Percentiles rank a stretch among this genome's conserved stretches.
Evolutionary conservation across 2,888 invertebrate species (phyloP).

Genomic region (Cheilosia pagana): DNA sequence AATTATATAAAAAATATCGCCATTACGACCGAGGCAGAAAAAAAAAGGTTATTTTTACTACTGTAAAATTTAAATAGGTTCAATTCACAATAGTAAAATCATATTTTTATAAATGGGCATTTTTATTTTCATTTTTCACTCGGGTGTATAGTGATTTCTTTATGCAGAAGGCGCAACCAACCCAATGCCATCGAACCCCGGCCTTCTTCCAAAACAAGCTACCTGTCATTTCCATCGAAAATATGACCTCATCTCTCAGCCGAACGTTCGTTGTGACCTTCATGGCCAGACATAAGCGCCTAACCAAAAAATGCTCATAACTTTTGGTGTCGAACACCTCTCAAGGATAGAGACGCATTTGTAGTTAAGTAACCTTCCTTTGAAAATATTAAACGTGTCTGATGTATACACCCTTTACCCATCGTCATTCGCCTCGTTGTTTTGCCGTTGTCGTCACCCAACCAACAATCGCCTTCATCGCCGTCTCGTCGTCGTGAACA

Average conservation of each 20-base stretch:
- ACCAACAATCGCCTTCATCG: constrained; percentile 34
- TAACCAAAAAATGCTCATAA: constrained; percentile 44
- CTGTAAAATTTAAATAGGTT: too few relatives aligned
- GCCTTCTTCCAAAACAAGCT: not conserved
- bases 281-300: constrained; percentile 27
- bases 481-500: constrained; percentile 25
- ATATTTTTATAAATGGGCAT: too few relatives aligned
- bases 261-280: constrained; percentile 23
- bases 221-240: not conserved
- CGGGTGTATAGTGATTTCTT: too few relatives aligned
- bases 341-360: constrained; percentile 70
- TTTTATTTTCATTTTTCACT: too few relatives aligned
- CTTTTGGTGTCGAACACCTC: constrained; percentile 22
- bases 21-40: too few relatives aligned
- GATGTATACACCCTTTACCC: constrained; percentile 25
- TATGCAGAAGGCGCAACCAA: too few relatives aligned
- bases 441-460: constrained; percentile 23
- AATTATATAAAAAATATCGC: too few relatives aligned
- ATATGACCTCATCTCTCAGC: constrained; percentile 16
- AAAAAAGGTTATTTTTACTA: too few relatives aligned
- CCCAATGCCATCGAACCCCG: too few relatives aligned
- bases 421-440: constrained; percentile 20
- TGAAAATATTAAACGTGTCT: constrained; percentile 14
- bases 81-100: not conserved
- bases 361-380: constrained; percentile 69